Conservation (phyloP, 2,113 vertebrate species). For the Phylloscopus whistleri region DNA sequence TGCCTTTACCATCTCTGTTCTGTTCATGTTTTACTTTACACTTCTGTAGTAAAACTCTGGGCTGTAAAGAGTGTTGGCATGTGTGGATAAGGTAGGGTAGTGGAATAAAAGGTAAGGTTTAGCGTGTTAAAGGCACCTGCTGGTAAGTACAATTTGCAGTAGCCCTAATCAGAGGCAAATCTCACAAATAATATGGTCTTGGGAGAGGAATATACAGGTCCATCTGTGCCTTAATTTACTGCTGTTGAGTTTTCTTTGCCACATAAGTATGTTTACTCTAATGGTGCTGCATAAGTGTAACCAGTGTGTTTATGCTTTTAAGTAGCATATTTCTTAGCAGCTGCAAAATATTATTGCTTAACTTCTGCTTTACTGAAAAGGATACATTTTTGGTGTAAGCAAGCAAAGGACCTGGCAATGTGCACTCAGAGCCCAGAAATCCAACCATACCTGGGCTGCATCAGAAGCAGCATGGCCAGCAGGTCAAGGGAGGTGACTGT, state of each 20-base stretch:
- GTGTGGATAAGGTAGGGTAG: background rate
- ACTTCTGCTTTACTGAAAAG: background rate
- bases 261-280: background rate
- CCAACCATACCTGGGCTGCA: background rate
- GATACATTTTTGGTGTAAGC: background rate
- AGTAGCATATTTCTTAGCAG: background rate
- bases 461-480: background rate
- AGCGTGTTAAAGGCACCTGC: background rate
- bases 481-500: background rate
- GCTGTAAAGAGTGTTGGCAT: background rate
- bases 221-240: background rate
- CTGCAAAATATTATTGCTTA: background rate
- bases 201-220: background rate
- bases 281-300: background rate
- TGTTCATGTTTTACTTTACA: background rate
- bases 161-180: background rate
- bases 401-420: background rate
- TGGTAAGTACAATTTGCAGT: background rate
- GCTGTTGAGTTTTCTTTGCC: background rate
- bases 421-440: background rate
- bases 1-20: background rate
- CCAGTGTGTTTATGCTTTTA: background rate
- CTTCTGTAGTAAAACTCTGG: background rate
- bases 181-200: background rate
- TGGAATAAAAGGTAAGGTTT: background rate